phyloP scores from a whole-genome alignment of 2,113 vertebrate genomes.

The Albula glossodonta region DNA sequence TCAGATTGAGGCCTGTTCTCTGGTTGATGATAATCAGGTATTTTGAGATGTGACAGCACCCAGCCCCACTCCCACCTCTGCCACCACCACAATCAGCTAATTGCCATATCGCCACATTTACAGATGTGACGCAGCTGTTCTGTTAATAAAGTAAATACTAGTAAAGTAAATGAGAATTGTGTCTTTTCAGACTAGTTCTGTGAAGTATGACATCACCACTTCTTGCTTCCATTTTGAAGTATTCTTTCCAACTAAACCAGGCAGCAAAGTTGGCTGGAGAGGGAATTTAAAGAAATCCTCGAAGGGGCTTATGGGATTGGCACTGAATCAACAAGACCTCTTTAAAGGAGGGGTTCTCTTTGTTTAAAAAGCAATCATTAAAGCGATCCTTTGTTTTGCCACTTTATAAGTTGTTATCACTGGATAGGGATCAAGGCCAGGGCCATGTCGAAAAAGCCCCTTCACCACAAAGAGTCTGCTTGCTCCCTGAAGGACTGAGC shows the following conservation, averaged over 20 bases:
- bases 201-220: too few relatives aligned
- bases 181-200: too few relatives aligned
- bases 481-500: conserved; percentile 56
- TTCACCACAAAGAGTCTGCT: conserved; percentile 72
- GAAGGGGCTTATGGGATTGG: conserved; percentile 75
- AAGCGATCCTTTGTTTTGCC: conserved; percentile 79
- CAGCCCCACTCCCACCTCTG: conserved; percentile 41
- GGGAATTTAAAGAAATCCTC: conserved; percentile 65
- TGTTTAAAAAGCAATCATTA: conserved; percentile 80
- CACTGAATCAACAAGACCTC: conserved; percentile 59
- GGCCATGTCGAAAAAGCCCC: conserved; percentile 75
- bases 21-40: conserved; percentile 74
- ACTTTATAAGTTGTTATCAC: conserved; percentile 82
- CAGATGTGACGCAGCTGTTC: too few relatives aligned
- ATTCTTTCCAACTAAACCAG: too few relatives aligned
- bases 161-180: too few relatives aligned
- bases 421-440: conserved; percentile 78
- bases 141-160: too few relatives aligned
- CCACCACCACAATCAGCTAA: conserved; percentile 29
- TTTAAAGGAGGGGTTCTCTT: conserved; percentile 44
- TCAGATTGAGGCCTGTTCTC: conserved; percentile 69
- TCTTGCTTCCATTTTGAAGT: too few relatives aligned
- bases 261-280: too few relatives aligned
- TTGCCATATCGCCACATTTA: too few relatives aligned
- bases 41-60: conserved; percentile 61